Percentiles rank a stretch among this genome's conserved stretches.
Conservation (phyloP, 1,140 invertebrate genomes). For the Ceratitis capitata region DNA sequence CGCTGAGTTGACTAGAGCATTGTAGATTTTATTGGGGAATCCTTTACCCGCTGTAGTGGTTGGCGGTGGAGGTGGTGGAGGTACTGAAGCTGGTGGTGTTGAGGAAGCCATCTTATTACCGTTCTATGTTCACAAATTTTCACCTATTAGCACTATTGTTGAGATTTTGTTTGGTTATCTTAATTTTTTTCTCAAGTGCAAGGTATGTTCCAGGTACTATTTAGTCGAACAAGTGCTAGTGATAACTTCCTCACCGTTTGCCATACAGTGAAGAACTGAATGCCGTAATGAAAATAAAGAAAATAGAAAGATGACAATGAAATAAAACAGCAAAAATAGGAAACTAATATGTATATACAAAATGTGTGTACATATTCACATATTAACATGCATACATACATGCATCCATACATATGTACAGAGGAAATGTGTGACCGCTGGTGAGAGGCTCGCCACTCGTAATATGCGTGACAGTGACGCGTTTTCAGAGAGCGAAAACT, state of each 20-base stretch:
- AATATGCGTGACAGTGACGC: slow-evolving; percentile 28
- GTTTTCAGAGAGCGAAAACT: not conserved
- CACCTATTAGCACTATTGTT: too few species aligned
- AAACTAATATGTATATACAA: too few species aligned
- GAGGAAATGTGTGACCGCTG: not conserved
- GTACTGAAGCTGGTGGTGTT: slow-evolving; percentile 48
- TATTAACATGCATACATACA: not conserved
- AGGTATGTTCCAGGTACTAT: not conserved
- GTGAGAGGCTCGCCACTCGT: slow-evolving; percentile 11
- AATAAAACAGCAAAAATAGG: not conserved
- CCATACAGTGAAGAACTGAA: slow-evolving; percentile 18
- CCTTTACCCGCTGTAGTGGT: slow-evolving; percentile 53
- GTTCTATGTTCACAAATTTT: not conserved
- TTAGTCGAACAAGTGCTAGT: not conserved
- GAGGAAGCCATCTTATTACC: slow-evolving; percentile 53
- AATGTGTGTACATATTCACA: not conserved
- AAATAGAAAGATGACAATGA: slow-evolving; percentile 16
- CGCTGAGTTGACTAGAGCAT: slow-evolving; percentile 71
- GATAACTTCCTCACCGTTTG: slow-evolving; percentile 7
- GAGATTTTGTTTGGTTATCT: too few species aligned
- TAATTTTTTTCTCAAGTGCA: not conserved
- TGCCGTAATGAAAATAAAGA: not conserved
- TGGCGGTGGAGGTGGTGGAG: slow-evolving; percentile 49
- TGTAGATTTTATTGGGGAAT: slow-evolving; percentile 70
- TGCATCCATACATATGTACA: not conserved